Evolutionary conservation across 2,797 vertebrate genomes (phyloP).

Genomic region (Pelobates cultripes): DNA sequence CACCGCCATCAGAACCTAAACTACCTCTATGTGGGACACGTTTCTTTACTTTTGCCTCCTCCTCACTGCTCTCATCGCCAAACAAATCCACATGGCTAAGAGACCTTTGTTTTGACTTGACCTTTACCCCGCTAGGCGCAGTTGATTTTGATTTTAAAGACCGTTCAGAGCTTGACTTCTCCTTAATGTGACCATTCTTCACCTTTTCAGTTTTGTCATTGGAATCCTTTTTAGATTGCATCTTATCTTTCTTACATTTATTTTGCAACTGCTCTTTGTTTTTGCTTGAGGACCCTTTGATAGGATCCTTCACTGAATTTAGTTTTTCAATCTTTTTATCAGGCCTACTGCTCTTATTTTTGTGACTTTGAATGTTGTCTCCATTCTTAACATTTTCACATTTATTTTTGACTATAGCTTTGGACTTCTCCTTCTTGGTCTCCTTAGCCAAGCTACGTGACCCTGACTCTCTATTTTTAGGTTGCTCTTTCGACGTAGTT

Average conservation of each 20-base stretch:
- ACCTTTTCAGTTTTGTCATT: slow-evolving; percentile 59
- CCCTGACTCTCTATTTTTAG: too few relatives aligned
- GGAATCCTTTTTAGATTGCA: slow-evolving; percentile 39
- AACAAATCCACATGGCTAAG: slow-evolving; percentile 90
- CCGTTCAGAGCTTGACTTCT: slow-evolving; percentile 59
- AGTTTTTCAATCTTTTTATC: slow-evolving; percentile 67
- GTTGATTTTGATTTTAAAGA: slow-evolving; percentile 55
- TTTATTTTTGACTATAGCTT: slow-evolving; percentile 60
- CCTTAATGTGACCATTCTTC: slow-evolving; percentile 52
- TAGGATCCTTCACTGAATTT: slow-evolving; percentile 66
- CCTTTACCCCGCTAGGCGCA: slow-evolving; percentile 16
- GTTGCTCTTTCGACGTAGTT: not conserved
- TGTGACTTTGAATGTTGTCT: slow-evolving; percentile 61
- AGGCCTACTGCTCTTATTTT: slow-evolving; percentile 66
- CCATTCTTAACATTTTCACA: slow-evolving; percentile 56
- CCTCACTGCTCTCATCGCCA: slow-evolving; percentile 91
- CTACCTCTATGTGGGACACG: slow-evolving; percentile 1
- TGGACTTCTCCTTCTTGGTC: slow-evolving; percentile 60
- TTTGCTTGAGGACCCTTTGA: slow-evolving; percentile 61
- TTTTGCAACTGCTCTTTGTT: slow-evolving; percentile 58
- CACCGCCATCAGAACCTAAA: slow-evolving; percentile 66
- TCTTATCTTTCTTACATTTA: slow-evolving; percentile 67
- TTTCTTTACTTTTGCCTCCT: slow-evolving; percentile 59
- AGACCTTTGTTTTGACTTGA: slow-evolving; percentile 69
- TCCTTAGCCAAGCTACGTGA: slow-evolving; percentile 29